Conservation (phyloP, 2,888 invertebrate species). For the Mayetiola destructor region DNA sequence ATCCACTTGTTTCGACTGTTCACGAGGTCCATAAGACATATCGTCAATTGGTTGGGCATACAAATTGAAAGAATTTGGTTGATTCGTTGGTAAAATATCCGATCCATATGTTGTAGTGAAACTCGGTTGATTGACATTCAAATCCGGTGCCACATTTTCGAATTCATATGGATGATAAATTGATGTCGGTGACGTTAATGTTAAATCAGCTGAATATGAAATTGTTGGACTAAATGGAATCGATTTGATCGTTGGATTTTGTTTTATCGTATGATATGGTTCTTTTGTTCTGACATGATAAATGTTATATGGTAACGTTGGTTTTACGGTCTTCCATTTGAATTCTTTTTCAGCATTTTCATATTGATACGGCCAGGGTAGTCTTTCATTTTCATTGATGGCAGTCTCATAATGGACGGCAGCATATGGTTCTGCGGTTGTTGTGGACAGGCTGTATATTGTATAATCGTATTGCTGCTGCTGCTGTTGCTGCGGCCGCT, state of each 20-base stretch:
- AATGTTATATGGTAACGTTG: background rate
- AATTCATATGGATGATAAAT: constrained; percentile 1
- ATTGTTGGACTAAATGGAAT: background rate
- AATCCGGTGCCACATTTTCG: background rate
- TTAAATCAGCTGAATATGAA: background rate
- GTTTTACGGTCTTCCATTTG: background rate
- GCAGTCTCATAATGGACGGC: background rate
- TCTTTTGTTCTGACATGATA: background rate
- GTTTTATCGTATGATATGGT: background rate
- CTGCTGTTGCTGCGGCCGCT: background rate
- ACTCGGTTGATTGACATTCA: background rate
- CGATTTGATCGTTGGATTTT: background rate
- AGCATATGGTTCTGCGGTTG: background rate
- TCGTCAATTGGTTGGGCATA: too few species aligned
- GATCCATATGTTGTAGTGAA: background rate
- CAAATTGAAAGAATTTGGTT: too few species aligned
- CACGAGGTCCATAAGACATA: too few species aligned
- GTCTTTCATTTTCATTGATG: background rate
- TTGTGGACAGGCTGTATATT: background rate
- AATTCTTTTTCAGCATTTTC: constrained; percentile 2
- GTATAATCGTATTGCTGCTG: background rate
- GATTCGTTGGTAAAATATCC: too few species aligned
- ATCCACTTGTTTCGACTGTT: too few species aligned
- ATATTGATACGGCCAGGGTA: background rate
- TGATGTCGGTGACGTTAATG: background rate